phyloP scores from a whole-genome alignment of 92 coral and sea anemone species.

The Scolanthus callimorphus region DNA sequence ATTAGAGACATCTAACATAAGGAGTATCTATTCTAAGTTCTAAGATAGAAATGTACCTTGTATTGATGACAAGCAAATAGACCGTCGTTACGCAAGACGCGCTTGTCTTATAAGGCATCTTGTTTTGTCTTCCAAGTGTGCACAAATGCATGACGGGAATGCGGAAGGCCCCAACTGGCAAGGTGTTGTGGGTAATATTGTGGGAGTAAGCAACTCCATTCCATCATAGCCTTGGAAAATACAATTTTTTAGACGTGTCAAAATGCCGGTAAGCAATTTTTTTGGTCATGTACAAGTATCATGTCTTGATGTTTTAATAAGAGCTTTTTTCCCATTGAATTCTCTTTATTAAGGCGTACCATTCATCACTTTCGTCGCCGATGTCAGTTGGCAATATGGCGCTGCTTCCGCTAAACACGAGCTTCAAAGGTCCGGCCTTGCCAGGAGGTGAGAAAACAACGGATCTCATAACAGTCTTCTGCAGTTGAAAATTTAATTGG shows the following conservation, averaged over 20 bases:
- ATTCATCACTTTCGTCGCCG: slow-evolving; percentile 82
- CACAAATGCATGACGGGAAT: slow-evolving; percentile 23
- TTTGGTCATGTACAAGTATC: background rate
- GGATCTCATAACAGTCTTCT: no score
- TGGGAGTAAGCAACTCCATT: slow-evolving; percentile 41
- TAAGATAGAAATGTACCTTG: no score
- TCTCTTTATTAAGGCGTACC: slow-evolving; percentile 76
- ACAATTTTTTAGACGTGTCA: slow-evolving; percentile 13
- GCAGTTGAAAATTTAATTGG: no score
- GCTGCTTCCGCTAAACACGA: slow-evolving; percentile 91
- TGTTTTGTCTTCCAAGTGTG: no score
- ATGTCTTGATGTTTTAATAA: background rate
- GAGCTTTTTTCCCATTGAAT: background rate
- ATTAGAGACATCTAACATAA: no score
- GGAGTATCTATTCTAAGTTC: no score
- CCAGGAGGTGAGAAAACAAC: slow-evolving; percentile 92
- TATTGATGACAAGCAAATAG: no score
- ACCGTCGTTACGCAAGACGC: no score
- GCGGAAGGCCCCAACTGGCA: slow-evolving; percentile 18
- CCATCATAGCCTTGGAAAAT: slow-evolving; percentile 15
- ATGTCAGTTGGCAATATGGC: slow-evolving; percentile 94
- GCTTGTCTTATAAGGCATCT: no score
- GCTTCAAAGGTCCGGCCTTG: slow-evolving; percentile 94
- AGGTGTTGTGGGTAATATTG: slow-evolving; percentile 26
- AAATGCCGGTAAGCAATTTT: slow-evolving; percentile 55